Base-by-base conservation (phyloP, 30 jellyfish, hydroid and myxozoan genomes). In the Haliclystus octoradiatus region DNA sequence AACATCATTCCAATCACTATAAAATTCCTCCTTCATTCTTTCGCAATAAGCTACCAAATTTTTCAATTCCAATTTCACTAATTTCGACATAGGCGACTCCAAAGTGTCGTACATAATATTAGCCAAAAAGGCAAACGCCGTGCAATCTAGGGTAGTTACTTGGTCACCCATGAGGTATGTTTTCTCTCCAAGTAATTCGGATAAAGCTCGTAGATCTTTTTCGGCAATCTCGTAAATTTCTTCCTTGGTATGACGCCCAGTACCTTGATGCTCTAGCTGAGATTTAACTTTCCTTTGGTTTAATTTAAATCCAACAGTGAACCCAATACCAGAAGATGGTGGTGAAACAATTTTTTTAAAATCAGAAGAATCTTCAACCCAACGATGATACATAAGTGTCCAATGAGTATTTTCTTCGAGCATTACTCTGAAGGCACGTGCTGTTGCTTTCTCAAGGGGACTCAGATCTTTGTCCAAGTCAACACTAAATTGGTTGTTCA, bases 1-100 rank as follows among this genome's bases (percentile, higher is more conserved):
- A 82, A 88, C 68, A 4, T 88, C 97, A 35, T 28, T 52, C 97
- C 97, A 88, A 79, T 88, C 97, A 25, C 78, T 34, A 94, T 94
- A 88, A 64, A 69, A 79, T 49, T 78, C 92, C 25, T 70, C 80
- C 75, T 88, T 88, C 77, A 88, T 47, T 49, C 93, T 69, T 75
- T 88, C 94, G 27, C 90, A 78, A 50, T 71, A 88, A n/a, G 68
- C 88, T 0, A 73, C 31, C 7, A 88, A 75, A 67, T 88, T 88
- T 49, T 51, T 52, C 62, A 78, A 40, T 29, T 75, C 83, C 46
- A 79, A 91, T 34, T 80, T 79, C 68, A 88, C 61, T 68, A 79
- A 53, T 29, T 52, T 68, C 3, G 80, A 74, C 31, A 71, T 90
- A 23, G 85, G 91, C 14, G 94, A 69, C 34, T 74, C 92, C 51